Evolutionary conservation across 2,888 invertebrate species (phyloP), one percentile per base, ranked within the genome.

Genomic region (Yponomeuta cagnagella): DNA sequence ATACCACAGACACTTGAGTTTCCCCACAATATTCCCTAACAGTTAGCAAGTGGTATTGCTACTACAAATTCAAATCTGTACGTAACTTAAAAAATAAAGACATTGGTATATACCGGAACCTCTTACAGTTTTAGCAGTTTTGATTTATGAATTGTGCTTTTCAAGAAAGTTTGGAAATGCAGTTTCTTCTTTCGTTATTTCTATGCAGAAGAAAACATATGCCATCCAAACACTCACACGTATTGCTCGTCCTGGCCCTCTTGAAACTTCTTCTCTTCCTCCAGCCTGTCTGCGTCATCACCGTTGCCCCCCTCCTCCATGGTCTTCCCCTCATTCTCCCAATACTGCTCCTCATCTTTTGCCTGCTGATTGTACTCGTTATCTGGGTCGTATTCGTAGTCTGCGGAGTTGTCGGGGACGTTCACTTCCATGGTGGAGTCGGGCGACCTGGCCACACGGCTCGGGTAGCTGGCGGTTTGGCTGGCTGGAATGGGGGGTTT

Each of bases 381-480:
- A 4, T 71, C 69, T 68, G 77, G 76, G n/a, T 76, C 72, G 65
- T 72, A 69, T 10, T 75, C 75, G 6, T 72, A 63, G 48, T 81
- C 77, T 0, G 74, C 70, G 8, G 79, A 75, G 63, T 79, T 77
- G 43, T 77, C 73, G 0, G 82, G 81, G 2, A 80, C 70, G 9
- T 77, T 76, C 15, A 80, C 73, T 73, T 80, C 82, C 76, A 82
- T 66, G 64, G 64, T 78, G 63, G 75, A 80, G 71, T 79, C 82
- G 48, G 82, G 82, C 33, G 81, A 80, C 33, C 82, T 76, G 12
- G 72, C 71, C 2, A 75, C 43, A 52, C 82, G 78, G 64, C 72
- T 48, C 31, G 63, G 71, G 10, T 69, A 71, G 70, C 72, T 70
- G 48, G 15, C 5, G 52, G 52, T 72, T 69, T 23, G 71, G 70